These are phyloP conservation scores for Lordiphosa fenestrarum DNA, from an alignment of 2,888 invertebrate genomes.

Conservation along the genomic window DNA sequence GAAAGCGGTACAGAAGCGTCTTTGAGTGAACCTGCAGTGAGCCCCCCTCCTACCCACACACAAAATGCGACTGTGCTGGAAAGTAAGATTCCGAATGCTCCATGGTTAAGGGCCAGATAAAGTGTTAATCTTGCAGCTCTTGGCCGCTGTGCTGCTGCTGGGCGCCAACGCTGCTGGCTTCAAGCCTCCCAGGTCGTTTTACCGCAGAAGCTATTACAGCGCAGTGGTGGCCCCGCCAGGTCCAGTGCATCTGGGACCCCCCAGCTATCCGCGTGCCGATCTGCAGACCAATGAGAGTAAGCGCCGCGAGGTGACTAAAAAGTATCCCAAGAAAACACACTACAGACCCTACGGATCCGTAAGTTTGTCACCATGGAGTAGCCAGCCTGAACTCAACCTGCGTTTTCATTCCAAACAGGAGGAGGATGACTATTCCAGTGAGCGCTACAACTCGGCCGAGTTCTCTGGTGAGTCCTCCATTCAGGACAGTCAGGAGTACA, in stretches of 20 bases:
- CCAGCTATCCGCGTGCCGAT: constrained; percentile 56
- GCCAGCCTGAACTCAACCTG: not conserved
- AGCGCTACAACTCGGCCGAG: constrained; percentile 65
- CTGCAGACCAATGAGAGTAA: constrained; percentile 70
- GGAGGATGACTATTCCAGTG: constrained; percentile 74
- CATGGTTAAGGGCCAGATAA: not conserved
- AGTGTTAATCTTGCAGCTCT: constrained; percentile 42
- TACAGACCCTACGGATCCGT: constrained; percentile 68
- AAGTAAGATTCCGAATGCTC: constrained; percentile 49
- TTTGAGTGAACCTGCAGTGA: constrained; percentile 21
- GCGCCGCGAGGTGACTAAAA: constrained; percentile 59
- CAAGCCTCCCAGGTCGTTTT: constrained; percentile 47
- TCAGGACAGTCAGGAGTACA: constrained; percentile 75
- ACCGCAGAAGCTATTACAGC: constrained; percentile 62
- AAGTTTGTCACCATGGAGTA: constrained; percentile 28
- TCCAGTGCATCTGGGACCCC: constrained; percentile 50
- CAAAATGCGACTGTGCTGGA: constrained; percentile 54
- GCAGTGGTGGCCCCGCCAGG: constrained; percentile 54
- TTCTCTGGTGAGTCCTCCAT: constrained; percentile 64
- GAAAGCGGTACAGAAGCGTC: constrained; percentile 4
- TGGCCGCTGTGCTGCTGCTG: constrained; percentile 48
- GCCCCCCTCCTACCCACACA: constrained; percentile 14
- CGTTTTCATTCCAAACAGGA: constrained; percentile 43
- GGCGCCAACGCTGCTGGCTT: constrained; percentile 30
- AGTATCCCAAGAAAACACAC: constrained; percentile 61